Evolutionary conservation across 2,113 vertebrate genomes (phyloP), one percentile per base, ranked within the genome.

Genomic region (Calypte anna): DNA sequence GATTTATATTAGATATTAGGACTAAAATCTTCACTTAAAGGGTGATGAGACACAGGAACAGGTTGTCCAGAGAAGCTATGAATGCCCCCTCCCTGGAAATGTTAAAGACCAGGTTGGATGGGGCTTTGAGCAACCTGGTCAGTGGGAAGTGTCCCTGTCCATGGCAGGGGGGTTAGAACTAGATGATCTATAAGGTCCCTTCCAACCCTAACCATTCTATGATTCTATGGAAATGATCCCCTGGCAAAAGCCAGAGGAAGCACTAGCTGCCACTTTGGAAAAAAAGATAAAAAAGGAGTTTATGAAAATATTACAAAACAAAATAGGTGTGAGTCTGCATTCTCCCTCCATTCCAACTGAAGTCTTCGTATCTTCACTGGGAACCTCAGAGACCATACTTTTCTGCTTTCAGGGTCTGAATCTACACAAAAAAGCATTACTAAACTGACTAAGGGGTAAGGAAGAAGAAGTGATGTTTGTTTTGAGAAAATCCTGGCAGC

Each of bases 221-320:
- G 46, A 20, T 48, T 48, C 46, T 48, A 21, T 48, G 54, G 61
- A 87, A 75, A 68, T 4, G 20, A 15, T 66, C 6, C 57, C 23
- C 40, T 88, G 18, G 6, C 27, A 79, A 33, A 21, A 86, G 10
- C 62, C 53, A 84, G 61, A 77, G 31, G 38, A 81, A 81, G 5
- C 0, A 0, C 6, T 64, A 69, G 31, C 22, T 61, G 7, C 13
- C 27, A 46, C 11, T n/a, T n/a, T 5, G 3, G 22, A 23, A 62
- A 36, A 77, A 27, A 30, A 57, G 30, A 55, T 81, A 53, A 51
- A 33, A 0, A 3, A 24, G 33, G 24, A 73, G 19, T 9, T 54
- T 79, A 64, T 61, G 78, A 69, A 76, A 91, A 53, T 13, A 55
- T 9, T 50, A 7, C 62, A 61, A 63, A 77, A n/a, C 14, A 72